Conservation (phyloP, 2,797 vertebrate genomes). For the Hypotaenidia philippensis region DNA sequence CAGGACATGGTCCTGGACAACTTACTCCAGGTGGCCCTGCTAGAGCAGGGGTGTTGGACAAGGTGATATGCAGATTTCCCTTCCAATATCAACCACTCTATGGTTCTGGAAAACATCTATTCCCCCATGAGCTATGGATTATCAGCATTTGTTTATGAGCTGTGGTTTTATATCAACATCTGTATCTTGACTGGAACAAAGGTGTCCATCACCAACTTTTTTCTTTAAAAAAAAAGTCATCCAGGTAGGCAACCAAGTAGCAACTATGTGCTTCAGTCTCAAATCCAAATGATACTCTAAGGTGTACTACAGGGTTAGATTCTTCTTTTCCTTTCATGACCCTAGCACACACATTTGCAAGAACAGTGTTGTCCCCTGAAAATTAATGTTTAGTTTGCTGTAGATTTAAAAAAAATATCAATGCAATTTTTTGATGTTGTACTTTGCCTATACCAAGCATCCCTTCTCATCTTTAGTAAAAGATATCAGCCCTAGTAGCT, state of each 20-base stretch:
- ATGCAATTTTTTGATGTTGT: not conserved
- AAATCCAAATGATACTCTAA: not conserved
- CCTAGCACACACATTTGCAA: not conserved
- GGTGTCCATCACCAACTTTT: not conserved
- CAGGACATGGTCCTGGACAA: not conserved
- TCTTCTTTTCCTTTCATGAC: not conserved
- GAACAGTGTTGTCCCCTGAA: not conserved
- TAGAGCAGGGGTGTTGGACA: not conserved
- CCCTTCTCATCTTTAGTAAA: not conserved
- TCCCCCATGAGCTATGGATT: rapidly evolving
- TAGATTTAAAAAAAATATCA: not conserved
- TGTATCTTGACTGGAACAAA: not conserved
- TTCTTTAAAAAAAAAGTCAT: not conserved
- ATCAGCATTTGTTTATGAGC: not conserved
- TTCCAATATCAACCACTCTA: not conserved
- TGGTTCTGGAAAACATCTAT: not conserved
- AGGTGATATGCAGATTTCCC: not conserved
- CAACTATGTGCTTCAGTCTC: not conserved
- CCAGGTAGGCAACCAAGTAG: not conserved
- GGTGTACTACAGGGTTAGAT: not conserved
- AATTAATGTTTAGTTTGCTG: not conserved
- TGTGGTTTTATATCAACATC: not conserved
- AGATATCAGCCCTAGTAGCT: not conserved
- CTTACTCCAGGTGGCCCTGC: not conserved
- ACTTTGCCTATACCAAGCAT: not conserved